Conservation (phyloP, 1,140 invertebrate species). For the Ruditapes philippinarum region DNA sequence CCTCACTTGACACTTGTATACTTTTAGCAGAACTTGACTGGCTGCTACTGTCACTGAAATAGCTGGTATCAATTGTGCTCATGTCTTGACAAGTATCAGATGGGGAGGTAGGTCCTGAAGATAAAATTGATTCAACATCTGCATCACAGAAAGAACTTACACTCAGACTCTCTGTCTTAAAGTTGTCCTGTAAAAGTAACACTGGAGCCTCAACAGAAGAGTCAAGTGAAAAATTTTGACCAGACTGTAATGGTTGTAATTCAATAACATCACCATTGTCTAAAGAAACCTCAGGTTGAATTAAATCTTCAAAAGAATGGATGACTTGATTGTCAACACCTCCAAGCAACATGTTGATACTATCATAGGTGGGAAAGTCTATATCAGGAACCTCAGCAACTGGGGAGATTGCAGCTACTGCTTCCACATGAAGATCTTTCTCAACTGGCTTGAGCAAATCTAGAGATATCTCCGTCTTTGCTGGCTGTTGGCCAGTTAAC, state of each 20-base stretch:
- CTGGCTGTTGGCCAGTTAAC: slow-evolving; percentile 7
- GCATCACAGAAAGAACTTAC: neutral
- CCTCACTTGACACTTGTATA: slow-evolving; percentile 40
- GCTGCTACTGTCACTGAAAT: slow-evolving; percentile 29
- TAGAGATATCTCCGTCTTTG: slow-evolving; percentile 2
- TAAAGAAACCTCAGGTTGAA: slow-evolving; percentile 47
- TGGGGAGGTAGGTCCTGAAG: slow-evolving; percentile 23
- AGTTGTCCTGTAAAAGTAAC: neutral
- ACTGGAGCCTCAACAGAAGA: neutral
- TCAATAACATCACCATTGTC: slow-evolving; percentile 56
- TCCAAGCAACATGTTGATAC: neutral
- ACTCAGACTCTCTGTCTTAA: neutral
- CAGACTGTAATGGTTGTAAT: neutral
- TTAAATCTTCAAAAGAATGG: slow-evolving; percentile 36
- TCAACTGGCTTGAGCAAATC: neutral
- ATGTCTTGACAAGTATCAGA: neutral
- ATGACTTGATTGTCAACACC: neutral
- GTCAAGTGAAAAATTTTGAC: neutral
- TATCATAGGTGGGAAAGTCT: slow-evolving; percentile 32
- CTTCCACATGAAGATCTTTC: neutral
- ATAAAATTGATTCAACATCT: slow-evolving; percentile 32
- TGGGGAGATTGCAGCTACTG: neutral
- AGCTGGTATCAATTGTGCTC: slow-evolving; percentile 38
- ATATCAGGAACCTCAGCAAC: slow-evolving; percentile 35
- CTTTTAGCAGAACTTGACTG: slow-evolving; percentile 39